phyloP scores from a whole-genome alignment of 2,888 invertebrate species.

The Cheilosia variabilis region DNA sequence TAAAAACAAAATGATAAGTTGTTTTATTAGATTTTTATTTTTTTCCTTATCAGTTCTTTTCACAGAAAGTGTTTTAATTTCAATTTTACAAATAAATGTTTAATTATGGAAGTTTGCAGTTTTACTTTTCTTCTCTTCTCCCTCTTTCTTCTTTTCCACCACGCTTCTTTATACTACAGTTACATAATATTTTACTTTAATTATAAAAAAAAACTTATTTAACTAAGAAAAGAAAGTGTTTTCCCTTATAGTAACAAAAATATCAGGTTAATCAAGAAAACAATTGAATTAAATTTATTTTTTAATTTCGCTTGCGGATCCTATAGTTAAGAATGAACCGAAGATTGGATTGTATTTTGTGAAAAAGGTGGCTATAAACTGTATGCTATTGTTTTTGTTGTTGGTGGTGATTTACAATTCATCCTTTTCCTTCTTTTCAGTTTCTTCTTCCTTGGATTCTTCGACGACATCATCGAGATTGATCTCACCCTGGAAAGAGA shows the following conservation, averaged over 20 bases:
- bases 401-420: constrained; percentile 82
- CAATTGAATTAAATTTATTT: constrained; percentile 38
- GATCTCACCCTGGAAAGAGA: constrained; percentile 77
- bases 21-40: constrained; percentile 77
- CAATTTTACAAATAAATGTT: constrained; percentile 70
- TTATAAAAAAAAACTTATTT: constrained; percentile 74
- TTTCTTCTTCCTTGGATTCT: constrained; percentile 78
- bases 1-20: constrained; percentile 76
- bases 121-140: constrained; percentile 32
- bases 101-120: constrained; percentile 65
- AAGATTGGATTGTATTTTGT: constrained; percentile 73
- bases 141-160: constrained; percentile 44
- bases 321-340: constrained; percentile 63
- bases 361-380: constrained; percentile 66
- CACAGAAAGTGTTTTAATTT: constrained; percentile 62
- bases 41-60: constrained; percentile 82
- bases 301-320: constrained; percentile 49
- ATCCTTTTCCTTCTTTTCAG: constrained; percentile 82
- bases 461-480: constrained; percentile 79
- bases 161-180: constrained; percentile 55
- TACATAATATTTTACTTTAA: constrained; percentile 73
- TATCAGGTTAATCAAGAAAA: constrained; percentile 56
- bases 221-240: constrained; percentile 64
- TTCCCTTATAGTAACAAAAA: constrained; percentile 63
- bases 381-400: constrained; percentile 54